Evolutionary conservation across 2,113 vertebrate species (phyloP).

Genomic region (Cynoglossus semilaevis): DNA sequence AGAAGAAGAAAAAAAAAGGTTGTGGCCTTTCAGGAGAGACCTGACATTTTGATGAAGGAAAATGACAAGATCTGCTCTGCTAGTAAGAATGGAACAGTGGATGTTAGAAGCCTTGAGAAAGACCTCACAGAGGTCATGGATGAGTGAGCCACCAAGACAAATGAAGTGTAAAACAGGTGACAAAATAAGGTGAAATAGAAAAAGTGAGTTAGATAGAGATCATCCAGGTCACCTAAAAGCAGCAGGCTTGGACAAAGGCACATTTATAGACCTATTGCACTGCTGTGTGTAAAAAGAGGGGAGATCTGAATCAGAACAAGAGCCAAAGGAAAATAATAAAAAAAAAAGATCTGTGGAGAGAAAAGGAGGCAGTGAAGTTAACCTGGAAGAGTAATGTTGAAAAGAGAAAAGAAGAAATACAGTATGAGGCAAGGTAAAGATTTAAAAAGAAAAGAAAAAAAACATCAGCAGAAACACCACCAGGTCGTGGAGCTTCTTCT

Average conservation of each 20-base stretch:
- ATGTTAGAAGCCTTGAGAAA: conserved; percentile 4
- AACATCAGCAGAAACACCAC: neutral
- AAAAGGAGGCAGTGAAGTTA: neutral
- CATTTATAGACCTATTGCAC: conserved; percentile 9
- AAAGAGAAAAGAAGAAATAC: neutral
- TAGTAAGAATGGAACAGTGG: conserved; percentile 1
- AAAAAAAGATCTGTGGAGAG: neutral
- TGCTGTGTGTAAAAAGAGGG: neutral
- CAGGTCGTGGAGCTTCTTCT: neutral
- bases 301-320: neutral
- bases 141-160: neutral
- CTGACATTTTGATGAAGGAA: neutral
- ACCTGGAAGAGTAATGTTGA: neutral
- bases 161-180: neutral
- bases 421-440: neutral
- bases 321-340: neutral
- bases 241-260: conserved; percentile 2
- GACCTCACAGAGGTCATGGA: neutral
- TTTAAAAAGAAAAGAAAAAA: neutral
- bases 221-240: conserved; percentile 4
- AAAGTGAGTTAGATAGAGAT: neutral
- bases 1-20: conserved; percentile 1
- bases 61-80: conserved; percentile 4
- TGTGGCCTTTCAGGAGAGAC: neutral
- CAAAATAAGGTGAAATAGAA: conserved; percentile 2